Percentiles rank a stretch among this genome's conserved stretches.
These are phyloP conservation scores for Oceanites oceanicus DNA, from an alignment of 2,113 vertebrate species.

Conservation along the genomic window DNA sequence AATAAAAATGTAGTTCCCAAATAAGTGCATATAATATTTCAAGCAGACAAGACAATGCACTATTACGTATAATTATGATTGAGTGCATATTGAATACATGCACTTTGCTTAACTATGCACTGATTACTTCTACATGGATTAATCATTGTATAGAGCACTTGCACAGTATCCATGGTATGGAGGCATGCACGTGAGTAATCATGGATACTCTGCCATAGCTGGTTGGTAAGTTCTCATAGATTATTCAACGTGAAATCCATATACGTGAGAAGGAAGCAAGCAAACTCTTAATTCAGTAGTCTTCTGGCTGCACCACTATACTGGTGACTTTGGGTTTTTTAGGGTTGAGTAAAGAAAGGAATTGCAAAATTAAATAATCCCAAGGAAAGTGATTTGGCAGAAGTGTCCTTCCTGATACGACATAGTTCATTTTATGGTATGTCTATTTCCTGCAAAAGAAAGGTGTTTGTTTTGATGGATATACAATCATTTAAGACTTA, in stretches of 20 bases:
- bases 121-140: neutral
- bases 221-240: neutral
- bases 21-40: neutral
- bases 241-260: neutral
- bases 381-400: neutral
- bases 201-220: neutral
- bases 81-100: neutral
- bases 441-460: neutral
- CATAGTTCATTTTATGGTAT: neutral
- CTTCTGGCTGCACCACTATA: neutral
- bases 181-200: neutral
- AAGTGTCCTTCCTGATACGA: neutral
- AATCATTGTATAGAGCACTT: neutral
- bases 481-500: neutral
- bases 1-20: neutral
- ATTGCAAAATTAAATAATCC: neutral
- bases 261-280: neutral
- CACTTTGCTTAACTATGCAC: neutral
- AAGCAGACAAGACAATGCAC: neutral
- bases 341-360: neutral
- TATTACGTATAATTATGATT: fast-evolving
- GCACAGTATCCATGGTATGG: neutral
- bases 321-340: neutral
- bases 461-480: neutral
- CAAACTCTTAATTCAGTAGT: neutral